Percentiles rank a stretch among this genome's conserved stretches.
phyloP scores from a whole-genome alignment of 2,888 invertebrate species.

The Xanthostigma xanthostigma region DNA sequence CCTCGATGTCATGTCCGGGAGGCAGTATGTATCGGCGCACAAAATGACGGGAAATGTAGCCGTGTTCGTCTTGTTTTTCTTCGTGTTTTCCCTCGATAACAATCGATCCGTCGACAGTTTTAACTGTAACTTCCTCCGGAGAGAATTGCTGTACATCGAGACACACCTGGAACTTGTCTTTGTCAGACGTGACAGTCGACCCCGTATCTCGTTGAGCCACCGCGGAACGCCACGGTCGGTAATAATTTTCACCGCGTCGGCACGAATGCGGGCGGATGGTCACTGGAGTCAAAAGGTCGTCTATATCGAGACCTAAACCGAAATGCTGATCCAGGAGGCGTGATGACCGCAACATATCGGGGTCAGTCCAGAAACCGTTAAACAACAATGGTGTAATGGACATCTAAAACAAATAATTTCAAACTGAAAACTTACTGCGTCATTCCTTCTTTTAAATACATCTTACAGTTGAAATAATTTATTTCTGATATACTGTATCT shows the following conservation, averaged over 20 bases:
- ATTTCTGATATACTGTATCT: too few relatives aligned
- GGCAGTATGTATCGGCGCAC: constrained; percentile 32
- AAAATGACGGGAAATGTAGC: constrained; percentile 32
- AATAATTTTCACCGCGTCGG: constrained; percentile 19
- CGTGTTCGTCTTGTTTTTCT: constrained; percentile 33
- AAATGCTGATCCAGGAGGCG: constrained; percentile 38
- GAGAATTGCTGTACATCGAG: constrained; percentile 57
- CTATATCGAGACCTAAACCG: constrained; percentile 33
- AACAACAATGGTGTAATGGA: background rate
- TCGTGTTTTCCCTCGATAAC: constrained; percentile 34
- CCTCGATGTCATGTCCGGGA: constrained; percentile 27
- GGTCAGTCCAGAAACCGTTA: constrained; percentile 1
- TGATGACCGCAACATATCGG: constrained; percentile 27
- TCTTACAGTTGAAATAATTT: too few relatives aligned
- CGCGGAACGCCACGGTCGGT: constrained; percentile 32
- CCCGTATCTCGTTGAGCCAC: constrained; percentile 36
- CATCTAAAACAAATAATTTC: background rate
- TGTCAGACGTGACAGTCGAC: constrained; percentile 39
- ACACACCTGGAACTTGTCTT: constrained; percentile 54
- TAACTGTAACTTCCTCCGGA: constrained; percentile 33
- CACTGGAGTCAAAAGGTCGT: constrained; percentile 28
- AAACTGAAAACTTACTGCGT: too few relatives aligned
- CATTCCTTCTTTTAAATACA: too few relatives aligned
- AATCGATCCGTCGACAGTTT: constrained; percentile 27
- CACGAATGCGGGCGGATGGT: constrained; percentile 3